Percentiles rank a stretch among this genome's conserved stretches.
Conservation (phyloP, 1,140 invertebrate species). For the Drosophila seguyi region DNA sequence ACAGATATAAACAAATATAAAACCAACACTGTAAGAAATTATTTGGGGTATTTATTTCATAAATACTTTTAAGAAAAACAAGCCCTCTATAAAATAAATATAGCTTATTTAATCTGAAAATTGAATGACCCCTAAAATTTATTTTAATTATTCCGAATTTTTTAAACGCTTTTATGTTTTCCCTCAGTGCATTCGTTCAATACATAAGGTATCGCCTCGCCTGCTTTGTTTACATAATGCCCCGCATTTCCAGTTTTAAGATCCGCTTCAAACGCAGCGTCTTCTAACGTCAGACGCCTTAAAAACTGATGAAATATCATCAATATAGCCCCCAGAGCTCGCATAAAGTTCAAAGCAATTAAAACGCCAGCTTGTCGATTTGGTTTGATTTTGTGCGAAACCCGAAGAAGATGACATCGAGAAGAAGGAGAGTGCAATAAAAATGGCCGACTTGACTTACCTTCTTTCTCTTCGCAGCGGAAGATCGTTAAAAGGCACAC, state of each 20-base stretch:
- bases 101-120: background rate
- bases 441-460: constrained; percentile 82
- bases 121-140: background rate
- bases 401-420: constrained; percentile 4
- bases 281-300: constrained; percentile 40
- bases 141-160: too few relatives aligned
- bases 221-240: constrained; percentile 38
- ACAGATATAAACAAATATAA: constrained; percentile 4
- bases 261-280: constrained; percentile 21
- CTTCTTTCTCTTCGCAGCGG: constrained; percentile 44
- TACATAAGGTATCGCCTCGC: constrained; percentile 25
- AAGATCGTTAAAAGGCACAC: constrained; percentile 49
- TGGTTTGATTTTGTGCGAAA: constrained; percentile 20
- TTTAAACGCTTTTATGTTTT: background rate
- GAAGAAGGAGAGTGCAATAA: constrained; percentile 55
- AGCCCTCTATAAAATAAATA: background rate
- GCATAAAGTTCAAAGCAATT: constrained; percentile 64
- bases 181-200: background rate
- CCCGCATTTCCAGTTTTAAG: constrained; percentile 57
- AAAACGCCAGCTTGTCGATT: constrained; percentile 41
- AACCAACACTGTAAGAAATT: background rate
- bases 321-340: background rate
- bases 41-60: background rate
- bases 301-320: constrained; percentile 22
- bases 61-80: background rate